These are phyloP conservation scores for Diarsia mendica DNA, from an alignment of 2,888 invertebrate species.

Conservation along the genomic window DNA sequence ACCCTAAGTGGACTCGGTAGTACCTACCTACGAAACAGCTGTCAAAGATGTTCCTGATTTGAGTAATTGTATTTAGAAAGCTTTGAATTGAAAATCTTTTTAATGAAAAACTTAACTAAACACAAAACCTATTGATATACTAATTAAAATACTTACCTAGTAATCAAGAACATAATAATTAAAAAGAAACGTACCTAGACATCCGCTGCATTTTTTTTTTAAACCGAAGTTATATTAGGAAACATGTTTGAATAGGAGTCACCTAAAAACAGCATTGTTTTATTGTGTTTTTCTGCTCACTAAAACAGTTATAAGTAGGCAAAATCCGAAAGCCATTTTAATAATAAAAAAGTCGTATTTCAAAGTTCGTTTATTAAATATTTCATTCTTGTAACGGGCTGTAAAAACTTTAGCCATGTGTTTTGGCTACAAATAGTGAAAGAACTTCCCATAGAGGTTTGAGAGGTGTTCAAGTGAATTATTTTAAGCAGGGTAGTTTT, in stretches of 20 bases:
- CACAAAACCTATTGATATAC: no score
- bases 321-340: not conserved
- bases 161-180: not conserved
- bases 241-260: no score
- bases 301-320: not conserved
- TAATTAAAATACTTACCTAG: not conserved
- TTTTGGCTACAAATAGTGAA: constrained; percentile 39
- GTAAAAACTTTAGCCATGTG: constrained; percentile 49
- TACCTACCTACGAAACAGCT: no score
- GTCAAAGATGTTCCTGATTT: no score
- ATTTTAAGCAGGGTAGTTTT: constrained; percentile 4
- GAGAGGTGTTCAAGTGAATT: constrained; percentile 3
- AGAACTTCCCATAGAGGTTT: not conserved
- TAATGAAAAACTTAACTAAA: no score
- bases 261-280: not conserved
- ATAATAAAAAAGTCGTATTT: constrained; percentile 13
- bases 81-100: no score
- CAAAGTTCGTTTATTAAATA: constrained; percentile 11
- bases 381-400: constrained; percentile 16
- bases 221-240: not conserved
- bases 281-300: not conserved
- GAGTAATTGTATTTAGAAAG: no score
- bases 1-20: no score
- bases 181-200: no score
- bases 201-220: no score